These are phyloP conservation scores for Eustalomyia histrio DNA, from an alignment of 2,888 invertebrate species.

Conservation along the genomic window DNA sequence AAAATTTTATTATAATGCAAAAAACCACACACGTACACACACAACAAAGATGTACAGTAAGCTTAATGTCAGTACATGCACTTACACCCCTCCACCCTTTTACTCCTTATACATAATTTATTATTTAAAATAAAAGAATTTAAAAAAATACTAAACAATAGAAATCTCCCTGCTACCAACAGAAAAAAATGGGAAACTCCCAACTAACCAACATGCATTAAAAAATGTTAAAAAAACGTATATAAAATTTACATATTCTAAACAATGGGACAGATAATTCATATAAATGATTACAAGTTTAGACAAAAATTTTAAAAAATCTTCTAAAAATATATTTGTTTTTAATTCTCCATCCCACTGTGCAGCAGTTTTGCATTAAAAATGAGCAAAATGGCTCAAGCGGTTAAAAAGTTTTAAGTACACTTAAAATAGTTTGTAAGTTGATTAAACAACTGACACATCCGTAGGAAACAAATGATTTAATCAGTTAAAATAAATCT, in stretches of 20 bases:
- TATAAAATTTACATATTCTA: background rate
- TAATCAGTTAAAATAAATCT: no score
- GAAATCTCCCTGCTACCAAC: background rate
- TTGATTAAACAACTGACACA: no score
- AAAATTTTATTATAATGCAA: background rate
- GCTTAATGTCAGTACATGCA: background rate
- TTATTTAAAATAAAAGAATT: background rate
- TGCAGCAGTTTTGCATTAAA: no score
- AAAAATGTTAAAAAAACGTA: slow-evolving; percentile 8
- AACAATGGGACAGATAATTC: background rate
- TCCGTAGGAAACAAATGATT: no score
- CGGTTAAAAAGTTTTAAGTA: no score
- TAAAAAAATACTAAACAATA: slow-evolving; percentile 2
- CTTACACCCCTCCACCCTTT: background rate
- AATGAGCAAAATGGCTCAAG: no score
- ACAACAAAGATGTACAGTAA: background rate
- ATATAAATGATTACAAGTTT: no score
- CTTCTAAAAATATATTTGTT: no score
- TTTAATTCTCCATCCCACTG: no score
- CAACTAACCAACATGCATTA: slow-evolving; percentile 1
- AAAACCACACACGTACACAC: background rate
- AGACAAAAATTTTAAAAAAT: no score
- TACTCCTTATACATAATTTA: background rate
- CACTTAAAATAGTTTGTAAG: no score
- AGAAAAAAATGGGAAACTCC: background rate